Evolutionary conservation across 2,797 vertebrate genomes (phyloP).

Genomic region (Intellagama lesueurii): DNA sequence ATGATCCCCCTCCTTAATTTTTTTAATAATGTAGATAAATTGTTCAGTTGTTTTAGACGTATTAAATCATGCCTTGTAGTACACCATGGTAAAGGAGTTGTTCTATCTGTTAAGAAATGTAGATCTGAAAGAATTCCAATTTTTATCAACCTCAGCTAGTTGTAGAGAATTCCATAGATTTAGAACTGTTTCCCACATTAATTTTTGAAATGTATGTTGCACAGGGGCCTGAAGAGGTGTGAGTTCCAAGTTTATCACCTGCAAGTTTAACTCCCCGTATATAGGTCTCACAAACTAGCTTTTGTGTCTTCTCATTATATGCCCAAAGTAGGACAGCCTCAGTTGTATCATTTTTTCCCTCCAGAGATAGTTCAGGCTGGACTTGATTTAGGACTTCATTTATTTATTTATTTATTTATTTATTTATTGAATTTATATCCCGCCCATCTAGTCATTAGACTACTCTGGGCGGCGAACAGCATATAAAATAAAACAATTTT

Average conservation of each 20-base stretch:
- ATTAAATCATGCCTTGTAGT: neutral
- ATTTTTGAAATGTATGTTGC: neutral
- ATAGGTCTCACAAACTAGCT: neutral
- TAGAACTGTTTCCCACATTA: neutral
- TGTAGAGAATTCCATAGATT: neutral
- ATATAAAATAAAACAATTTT: too few species aligned
- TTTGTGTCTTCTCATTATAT: too few species aligned
- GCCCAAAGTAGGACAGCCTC: too few species aligned
- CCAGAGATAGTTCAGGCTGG: too few species aligned
- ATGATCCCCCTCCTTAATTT: neutral
- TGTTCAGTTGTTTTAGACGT: neutral
- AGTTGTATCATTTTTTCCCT: too few species aligned
- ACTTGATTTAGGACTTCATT: too few species aligned
- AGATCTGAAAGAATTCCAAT: neutral
- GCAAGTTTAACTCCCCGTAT: neutral
- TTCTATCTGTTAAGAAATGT: neutral
- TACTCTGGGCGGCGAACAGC: too few species aligned
- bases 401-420: too few species aligned
- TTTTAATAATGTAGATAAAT: neutral
- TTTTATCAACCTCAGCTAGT: neutral
- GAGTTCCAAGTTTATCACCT: neutral
- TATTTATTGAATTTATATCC: too few species aligned
- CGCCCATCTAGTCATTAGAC: too few species aligned
- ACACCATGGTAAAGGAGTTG: neutral
- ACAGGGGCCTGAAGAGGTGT: neutral